Conservation (phyloP, 2,888 invertebrate species). For the Cheilosia urbana region DNA sequence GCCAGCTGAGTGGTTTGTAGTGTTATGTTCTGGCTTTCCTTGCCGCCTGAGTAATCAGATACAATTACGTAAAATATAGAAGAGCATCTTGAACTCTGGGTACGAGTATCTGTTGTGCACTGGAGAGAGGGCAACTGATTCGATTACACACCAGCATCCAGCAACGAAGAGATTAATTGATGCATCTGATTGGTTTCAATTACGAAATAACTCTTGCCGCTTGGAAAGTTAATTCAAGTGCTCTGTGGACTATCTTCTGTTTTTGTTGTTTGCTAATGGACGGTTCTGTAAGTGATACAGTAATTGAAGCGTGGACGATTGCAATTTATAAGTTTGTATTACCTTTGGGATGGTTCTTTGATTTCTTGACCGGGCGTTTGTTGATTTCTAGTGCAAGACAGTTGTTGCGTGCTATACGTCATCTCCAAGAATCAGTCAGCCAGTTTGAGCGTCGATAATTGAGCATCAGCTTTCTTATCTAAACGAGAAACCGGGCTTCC, state of each 20-base stretch:
- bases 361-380: too few species aligned
- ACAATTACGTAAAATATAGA: constrained; percentile 67
- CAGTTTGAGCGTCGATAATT: too few species aligned
- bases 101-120: neutral
- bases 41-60: constrained; percentile 64
- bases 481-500: too few species aligned
- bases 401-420: too few species aligned
- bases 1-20: constrained; percentile 29
- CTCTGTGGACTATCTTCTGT: constrained; percentile 16
- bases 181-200: constrained; percentile 70
- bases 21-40: constrained; percentile 61
- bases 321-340: neutral
- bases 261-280: constrained; percentile 30
- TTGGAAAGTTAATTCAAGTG: constrained; percentile 49
- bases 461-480: too few species aligned
- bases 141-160: constrained; percentile 13
- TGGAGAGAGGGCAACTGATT: constrained; percentile 32
- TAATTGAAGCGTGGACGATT: constrained; percentile 7
- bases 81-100: constrained; percentile 56
- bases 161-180: constrained; percentile 52
- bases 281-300: constrained; percentile 20
- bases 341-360: too few species aligned
- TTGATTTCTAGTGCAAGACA: too few species aligned
- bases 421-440: too few species aligned
- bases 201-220: constrained; percentile 54